phyloP scores from a whole-genome alignment of 2,888 invertebrate species.

The Drosophila melanosoma region DNA sequence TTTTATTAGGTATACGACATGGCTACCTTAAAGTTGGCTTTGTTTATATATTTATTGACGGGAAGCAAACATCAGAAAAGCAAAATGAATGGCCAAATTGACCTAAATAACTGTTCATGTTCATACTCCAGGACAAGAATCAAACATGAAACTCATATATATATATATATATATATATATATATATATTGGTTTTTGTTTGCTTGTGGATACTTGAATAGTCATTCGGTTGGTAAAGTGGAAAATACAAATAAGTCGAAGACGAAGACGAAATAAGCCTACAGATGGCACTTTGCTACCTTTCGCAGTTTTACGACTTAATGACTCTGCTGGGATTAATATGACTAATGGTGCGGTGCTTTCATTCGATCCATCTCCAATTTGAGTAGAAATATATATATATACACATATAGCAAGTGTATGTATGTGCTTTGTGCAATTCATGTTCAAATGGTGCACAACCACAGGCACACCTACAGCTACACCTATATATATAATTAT shows the following conservation, averaged over 20 bases:
- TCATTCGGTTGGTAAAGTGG: constrained; percentile 29
- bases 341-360: constrained; percentile 77
- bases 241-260: not conserved
- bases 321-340: constrained; percentile 81
- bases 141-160: not conserved
- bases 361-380: constrained; percentile 55
- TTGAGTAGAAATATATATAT: constrained; percentile 5
- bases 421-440: constrained; percentile 69
- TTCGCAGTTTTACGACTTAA: constrained; percentile 76
- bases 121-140: not conserved
- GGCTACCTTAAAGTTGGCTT: constrained; percentile 40
- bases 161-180: not conserved
- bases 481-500: constrained; percentile 63
- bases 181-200: constrained; percentile 5
- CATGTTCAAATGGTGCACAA: constrained; percentile 59
- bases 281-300: constrained; percentile 55
- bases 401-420: not conserved
- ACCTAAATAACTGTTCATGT: constrained; percentile 46
- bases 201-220: constrained; percentile 43
- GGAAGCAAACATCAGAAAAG: constrained; percentile 28
- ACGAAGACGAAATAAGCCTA: constrained; percentile 23
- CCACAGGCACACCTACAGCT: constrained; percentile 22
- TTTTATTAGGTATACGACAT: constrained; percentile 41
- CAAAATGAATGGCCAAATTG: constrained; percentile 22
- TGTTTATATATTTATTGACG: constrained; percentile 47